Evolutionary conservation across 2,888 invertebrate genomes (phyloP).

Genomic region (Lucinisca nassula): DNA sequence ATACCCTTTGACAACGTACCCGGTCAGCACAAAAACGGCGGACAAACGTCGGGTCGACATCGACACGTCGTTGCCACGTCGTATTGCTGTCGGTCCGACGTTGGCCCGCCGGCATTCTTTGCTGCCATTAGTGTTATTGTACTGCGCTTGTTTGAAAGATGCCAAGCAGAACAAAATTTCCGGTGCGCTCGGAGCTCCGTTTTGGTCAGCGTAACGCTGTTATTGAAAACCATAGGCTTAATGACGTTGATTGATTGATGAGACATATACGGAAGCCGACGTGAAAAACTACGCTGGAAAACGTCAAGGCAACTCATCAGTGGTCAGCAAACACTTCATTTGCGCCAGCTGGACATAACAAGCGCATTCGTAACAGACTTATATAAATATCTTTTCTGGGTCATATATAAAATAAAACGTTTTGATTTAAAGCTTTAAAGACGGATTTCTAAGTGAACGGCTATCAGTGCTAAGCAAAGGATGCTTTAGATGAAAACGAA

Average conservation of each 20-base stretch:
- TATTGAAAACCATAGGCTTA: background rate
- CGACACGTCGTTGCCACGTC: too few species aligned
- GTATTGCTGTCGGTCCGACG: too few species aligned
- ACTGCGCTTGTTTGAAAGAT: background rate
- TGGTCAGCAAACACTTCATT: background rate
- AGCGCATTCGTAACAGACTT: background rate
- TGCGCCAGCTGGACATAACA: background rate
- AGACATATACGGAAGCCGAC: slow-evolving; percentile 1
- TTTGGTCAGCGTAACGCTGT: background rate
- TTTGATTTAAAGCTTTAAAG: too few species aligned
- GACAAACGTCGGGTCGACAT: too few species aligned
- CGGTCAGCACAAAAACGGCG: background rate
- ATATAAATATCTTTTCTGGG: too few species aligned
- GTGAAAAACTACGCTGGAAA: background rate
- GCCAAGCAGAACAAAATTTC: background rate
- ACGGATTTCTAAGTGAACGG: background rate
- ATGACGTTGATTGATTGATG: slow-evolving; percentile 13
- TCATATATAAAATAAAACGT: too few species aligned
- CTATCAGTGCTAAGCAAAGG: background rate
- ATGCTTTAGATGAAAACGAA: background rate
- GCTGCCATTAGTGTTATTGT: too few species aligned
- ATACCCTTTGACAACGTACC: background rate
- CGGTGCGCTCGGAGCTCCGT: background rate
- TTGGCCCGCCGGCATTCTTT: too few species aligned
- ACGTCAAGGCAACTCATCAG: background rate